Conservation (phyloP, 2,888 invertebrate genomes). For the Lacanobia oleracea region DNA sequence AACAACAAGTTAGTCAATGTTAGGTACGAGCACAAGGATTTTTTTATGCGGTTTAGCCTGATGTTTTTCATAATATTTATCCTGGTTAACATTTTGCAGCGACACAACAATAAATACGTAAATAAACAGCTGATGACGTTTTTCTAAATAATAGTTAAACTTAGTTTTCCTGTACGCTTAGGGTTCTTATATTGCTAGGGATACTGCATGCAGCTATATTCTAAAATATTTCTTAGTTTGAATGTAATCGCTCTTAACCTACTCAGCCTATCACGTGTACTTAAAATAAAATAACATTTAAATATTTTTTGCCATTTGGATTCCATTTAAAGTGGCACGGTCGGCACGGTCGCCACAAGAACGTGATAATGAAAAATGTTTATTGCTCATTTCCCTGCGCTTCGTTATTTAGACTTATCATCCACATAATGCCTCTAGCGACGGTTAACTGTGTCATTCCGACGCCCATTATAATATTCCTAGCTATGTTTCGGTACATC, state of each 20-base stretch:
- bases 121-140: slow-evolving; percentile 56
- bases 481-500: slow-evolving; percentile 69
- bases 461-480: slow-evolving; percentile 65
- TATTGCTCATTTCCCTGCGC: slow-evolving; percentile 54
- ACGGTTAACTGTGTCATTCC: slow-evolving; percentile 48
- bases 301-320: slow-evolving; percentile 8
- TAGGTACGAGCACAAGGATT: slow-evolving; percentile 57
- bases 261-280: slow-evolving; percentile 1
- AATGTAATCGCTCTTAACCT: neutral
- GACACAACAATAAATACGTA: slow-evolving; percentile 45
- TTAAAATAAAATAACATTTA: neutral
- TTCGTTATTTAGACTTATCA: slow-evolving; percentile 57
- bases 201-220: neutral
- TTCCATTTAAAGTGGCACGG: slow-evolving; percentile 17
- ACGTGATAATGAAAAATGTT: slow-evolving; percentile 57
- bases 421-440: slow-evolving; percentile 32
- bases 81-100: slow-evolving; percentile 49
- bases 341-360: slow-evolving; percentile 23
- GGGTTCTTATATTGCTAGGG: slow-evolving; percentile 7
- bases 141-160: slow-evolving; percentile 35
- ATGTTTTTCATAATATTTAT: slow-evolving; percentile 63
- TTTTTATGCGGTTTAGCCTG: slow-evolving; percentile 63
- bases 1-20: slow-evolving; percentile 68
- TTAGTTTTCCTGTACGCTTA: slow-evolving; percentile 21
- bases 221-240: slow-evolving; percentile 9